These are phyloP conservation scores for Phyllotis vaccarum DNA, from an alignment of 2,797 vertebrate genomes.

Conservation along the genomic window DNA sequence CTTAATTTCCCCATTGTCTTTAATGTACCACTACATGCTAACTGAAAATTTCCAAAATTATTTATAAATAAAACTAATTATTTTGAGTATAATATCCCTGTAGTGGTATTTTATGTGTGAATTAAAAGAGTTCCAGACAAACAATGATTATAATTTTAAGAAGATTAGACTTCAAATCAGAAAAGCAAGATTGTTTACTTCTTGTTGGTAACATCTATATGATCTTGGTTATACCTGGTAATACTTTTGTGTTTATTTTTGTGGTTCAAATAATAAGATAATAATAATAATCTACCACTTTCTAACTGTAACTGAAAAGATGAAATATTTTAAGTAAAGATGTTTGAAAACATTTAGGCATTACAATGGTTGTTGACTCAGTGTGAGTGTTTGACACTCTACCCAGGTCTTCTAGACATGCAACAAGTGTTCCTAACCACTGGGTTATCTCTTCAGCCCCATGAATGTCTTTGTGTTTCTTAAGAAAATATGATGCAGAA, in stretches of 20 bases:
- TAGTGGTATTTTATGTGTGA: background rate
- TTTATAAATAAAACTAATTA: background rate
- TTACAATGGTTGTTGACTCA: background rate
- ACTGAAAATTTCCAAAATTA: background rate
- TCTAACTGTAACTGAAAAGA: background rate
- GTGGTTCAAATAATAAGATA: background rate
- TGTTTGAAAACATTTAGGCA: background rate
- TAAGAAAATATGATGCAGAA: background rate
- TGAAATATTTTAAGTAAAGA: background rate
- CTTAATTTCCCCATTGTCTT: constrained; percentile 41
- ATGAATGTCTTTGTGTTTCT: background rate
- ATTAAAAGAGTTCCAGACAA: background rate
- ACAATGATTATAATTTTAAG: background rate
- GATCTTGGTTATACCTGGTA: background rate
- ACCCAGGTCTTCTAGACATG: background rate
- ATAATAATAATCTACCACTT: background rate
- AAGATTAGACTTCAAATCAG: background rate
- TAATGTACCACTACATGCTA: background rate
- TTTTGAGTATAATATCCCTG: background rate
- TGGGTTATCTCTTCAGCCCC: background rate
- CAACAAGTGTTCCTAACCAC: background rate
- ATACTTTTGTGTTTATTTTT: constrained; percentile 25
- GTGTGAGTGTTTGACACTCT: background rate
- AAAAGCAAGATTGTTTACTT: background rate
- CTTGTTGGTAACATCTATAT: background rate